phyloP scores from a whole-genome alignment of 2,113 vertebrate species.

The Rutilus rutilus region DNA sequence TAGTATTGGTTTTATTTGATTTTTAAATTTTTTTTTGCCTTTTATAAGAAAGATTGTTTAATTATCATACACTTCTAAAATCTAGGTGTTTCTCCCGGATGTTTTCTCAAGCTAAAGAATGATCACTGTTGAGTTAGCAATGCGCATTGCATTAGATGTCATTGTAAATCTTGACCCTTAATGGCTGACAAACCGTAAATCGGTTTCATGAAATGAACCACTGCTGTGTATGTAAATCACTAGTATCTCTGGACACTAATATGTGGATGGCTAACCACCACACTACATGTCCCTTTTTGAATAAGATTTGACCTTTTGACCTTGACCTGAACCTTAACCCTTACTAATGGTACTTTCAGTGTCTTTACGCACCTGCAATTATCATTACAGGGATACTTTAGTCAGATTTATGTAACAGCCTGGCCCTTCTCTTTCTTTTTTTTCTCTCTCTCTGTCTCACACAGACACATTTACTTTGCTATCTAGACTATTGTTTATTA shows the following conservation, averaged over 20 bases:
- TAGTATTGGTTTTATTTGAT: not conserved
- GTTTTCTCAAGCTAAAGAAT: not conserved
- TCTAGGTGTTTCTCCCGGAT: not conserved
- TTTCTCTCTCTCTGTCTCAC: not conserved
- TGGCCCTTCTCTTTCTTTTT: not conserved
- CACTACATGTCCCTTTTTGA: not conserved
- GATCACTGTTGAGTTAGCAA: not conserved
- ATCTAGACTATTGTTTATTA: not conserved
- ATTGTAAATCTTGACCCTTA: not conserved
- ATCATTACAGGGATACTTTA: constrained; percentile 26
- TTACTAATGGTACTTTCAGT: constrained; percentile 18
- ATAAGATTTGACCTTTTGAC: constrained; percentile 13
- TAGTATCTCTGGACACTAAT: not conserved
- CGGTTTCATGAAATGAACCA: not conserved
- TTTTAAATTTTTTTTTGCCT: not conserved
- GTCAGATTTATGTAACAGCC: constrained; percentile 21
- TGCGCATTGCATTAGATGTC: not conserved
- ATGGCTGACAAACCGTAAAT: not conserved
- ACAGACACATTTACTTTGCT: not conserved
- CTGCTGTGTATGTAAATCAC: not conserved
- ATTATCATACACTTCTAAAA: not conserved
- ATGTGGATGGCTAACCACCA: not conserved
- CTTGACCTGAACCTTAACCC: constrained; percentile 33
- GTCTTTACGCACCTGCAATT: not conserved
- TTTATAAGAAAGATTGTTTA: not conserved